Percentiles rank a stretch among this genome's conserved stretches.
Conservation (phyloP, 2,888 invertebrate species). For the Drosophila lutescens region DNA sequence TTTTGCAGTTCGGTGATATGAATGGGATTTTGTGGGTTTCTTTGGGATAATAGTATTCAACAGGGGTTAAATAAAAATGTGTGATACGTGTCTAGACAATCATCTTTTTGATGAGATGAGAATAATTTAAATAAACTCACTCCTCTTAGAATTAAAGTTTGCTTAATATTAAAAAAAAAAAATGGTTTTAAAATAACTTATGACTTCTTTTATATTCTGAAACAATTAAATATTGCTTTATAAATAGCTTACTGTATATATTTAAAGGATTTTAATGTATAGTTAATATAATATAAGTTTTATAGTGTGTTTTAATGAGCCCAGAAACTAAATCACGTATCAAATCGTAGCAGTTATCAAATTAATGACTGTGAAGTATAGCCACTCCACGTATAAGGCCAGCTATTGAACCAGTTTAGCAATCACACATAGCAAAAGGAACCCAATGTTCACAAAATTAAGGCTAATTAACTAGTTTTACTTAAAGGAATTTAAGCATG, state of each 20-base stretch:
- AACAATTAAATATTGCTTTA: too few species aligned
- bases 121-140: too few species aligned
- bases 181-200: too few species aligned
- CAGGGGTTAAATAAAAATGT: not conserved
- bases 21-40: constrained; percentile 8
- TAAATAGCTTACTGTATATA: too few species aligned
- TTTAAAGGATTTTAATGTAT: too few species aligned
- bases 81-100: too few species aligned
- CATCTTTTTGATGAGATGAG: too few species aligned
- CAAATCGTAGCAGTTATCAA: not conserved
- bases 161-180: too few species aligned
- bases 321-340: not conserved
- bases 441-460: not conserved
- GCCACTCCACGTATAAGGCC: not conserved
- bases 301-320: not conserved
- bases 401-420: not conserved
- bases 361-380: not conserved
- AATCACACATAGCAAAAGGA: constrained; percentile 1
- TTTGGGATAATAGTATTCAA: not conserved
- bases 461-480: not conserved
- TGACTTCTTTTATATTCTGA: too few species aligned
- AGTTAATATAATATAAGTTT: too few species aligned
- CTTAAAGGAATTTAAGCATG: not conserved
- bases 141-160: too few species aligned
- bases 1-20: constrained; percentile 4